These are phyloP conservation scores for Coreoperca whiteheadi DNA, from an alignment of 2,113 vertebrate genomes.

Conservation along the genomic window DNA sequence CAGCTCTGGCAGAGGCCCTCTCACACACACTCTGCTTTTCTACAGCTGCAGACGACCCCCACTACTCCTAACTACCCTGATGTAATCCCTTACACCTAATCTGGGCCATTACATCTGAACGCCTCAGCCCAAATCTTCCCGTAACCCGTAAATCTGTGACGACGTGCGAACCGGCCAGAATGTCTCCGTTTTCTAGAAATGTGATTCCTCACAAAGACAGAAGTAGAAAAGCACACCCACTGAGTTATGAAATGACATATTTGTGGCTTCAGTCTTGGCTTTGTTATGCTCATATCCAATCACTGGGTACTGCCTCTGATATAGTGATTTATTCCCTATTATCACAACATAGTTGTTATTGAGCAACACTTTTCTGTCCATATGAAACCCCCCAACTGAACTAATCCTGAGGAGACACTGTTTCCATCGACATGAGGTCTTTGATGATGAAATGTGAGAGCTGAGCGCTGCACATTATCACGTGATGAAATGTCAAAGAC, in stretches of 20 bases:
- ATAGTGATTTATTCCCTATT: neutral
- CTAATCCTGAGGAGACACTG: neutral
- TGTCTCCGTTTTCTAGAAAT: neutral
- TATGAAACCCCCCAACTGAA: neutral
- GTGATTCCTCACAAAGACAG: neutral
- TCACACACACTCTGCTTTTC: neutral
- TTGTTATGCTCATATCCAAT: neutral
- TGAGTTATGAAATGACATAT: neutral
- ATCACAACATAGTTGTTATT: neutral
- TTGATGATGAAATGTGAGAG: neutral
- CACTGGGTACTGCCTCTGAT: no score
- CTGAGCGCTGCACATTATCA: neutral
- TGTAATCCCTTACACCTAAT: neutral
- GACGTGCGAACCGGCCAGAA: neutral
- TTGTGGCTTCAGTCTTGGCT: neutral
- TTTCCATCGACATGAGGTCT: neutral
- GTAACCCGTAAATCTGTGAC: no score
- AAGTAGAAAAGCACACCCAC: neutral
- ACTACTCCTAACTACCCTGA: neutral
- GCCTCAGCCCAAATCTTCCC: neutral
- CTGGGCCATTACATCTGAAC: neutral
- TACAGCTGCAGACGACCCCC: neutral
- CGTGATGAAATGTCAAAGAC: neutral
- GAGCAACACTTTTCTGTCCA: neutral
- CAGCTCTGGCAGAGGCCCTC: slow-evolving; percentile 5